Evolutionary conservation across 2,888 invertebrate species (phyloP), one percentile per base, ranked within the genome.

Genomic region (Petrolisthes manimaculis): DNA sequence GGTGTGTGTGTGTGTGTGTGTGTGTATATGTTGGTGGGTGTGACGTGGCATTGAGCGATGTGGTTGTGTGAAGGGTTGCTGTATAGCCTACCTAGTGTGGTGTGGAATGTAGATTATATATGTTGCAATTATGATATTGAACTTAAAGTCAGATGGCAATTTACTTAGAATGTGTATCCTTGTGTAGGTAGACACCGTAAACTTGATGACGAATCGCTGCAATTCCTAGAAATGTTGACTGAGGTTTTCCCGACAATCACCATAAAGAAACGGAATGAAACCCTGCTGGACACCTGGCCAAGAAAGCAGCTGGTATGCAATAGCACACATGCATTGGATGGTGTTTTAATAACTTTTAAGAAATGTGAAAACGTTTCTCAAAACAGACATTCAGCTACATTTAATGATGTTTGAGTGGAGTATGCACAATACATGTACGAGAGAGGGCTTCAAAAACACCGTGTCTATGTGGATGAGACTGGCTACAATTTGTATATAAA

Each of bases 221-320:
- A 74, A 12, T 4, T 74, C 74, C 74, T 74, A 21, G 2, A 18
- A 61, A 61, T 2, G 61, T 2, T 61, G 61, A 61, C 3, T 61
- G 61, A 61, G 61, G 61, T 18, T 18, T 3, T 74, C 74, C 74
- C 24, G 74, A 74, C 74, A 74, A 74, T 74, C 74, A 74, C 74
- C 74, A 12, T 74, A n/a, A 74, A 74, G 74, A 4, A 74, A 3
- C 2, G 12, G 1, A 74, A 74, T n/a, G 21, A 12, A 74, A 21
- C 74, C 12, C 74, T 74, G 14, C 74, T 3, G 21, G 74, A 74
- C 74, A 74, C 18, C 74, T 74, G 14, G 8, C 74, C 74, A n/a
- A 74, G 8, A 24, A 74, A 74, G 74, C 74, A 74, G 74, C 14
- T 8, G 14, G 74, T 24, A 3, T 74, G 2, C 3, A 24, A 74